Conservation (phyloP, 1,140 invertebrate genomes). For the Brachionus koreanus region DNA sequence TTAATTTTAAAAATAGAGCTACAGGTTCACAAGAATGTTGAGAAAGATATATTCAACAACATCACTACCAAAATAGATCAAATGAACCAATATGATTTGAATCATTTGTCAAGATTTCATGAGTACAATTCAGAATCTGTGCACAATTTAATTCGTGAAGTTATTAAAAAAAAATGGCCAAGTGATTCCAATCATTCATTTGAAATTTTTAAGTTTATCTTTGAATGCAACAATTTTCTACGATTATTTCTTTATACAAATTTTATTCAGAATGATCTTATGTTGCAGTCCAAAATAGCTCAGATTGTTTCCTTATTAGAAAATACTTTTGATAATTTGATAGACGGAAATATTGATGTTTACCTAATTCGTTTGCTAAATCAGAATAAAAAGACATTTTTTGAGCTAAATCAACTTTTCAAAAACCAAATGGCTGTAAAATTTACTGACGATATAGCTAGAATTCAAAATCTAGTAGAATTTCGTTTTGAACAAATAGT, state of each 20-base stretch:
- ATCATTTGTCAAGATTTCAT: background rate
- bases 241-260: background rate
- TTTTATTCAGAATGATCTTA: background rate
- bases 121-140: background rate
- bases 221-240: constrained; percentile 22
- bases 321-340: background rate
- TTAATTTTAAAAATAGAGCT: background rate
- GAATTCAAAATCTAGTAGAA: background rate
- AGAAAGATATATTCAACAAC: background rate
- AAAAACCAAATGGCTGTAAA: background rate
- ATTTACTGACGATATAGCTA: too few species aligned
- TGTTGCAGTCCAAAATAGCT: too few species aligned
- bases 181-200: background rate
- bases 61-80: background rate
- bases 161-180: background rate
- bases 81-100: background rate
- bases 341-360: background rate
- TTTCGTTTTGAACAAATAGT: background rate
- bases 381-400: background rate
- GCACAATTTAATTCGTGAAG: background rate
- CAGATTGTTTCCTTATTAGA: background rate
- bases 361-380: background rate
- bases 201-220: background rate
- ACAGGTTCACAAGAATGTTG: background rate
- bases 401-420: background rate